Evolutionary conservation across 2,113 vertebrate genomes (phyloP).

Genomic region (Tiliqua scincoides): DNA sequence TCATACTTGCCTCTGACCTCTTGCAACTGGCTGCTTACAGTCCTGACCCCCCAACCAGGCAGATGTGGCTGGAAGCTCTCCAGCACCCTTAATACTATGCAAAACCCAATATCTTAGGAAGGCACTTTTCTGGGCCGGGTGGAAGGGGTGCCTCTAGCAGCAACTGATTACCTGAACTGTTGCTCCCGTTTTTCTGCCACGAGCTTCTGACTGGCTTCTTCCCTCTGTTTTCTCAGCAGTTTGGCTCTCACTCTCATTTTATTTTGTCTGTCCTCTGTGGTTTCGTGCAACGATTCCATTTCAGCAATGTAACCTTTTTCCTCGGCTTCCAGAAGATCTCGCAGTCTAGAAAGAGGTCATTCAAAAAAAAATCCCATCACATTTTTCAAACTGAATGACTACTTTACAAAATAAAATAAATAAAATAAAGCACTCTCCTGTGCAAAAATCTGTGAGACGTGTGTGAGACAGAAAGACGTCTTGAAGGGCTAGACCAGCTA

Average conservation of each 20-base stretch:
- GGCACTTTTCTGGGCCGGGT: not conserved
- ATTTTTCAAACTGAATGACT: not conserved
- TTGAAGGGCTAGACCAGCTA: not conserved
- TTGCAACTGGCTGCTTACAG: no score
- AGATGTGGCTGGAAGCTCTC: no score
- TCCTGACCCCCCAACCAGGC: no score
- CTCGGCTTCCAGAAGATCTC: slow-evolving; percentile 82
- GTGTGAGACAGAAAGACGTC: not conserved
- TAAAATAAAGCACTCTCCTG: not conserved
- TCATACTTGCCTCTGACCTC: no score
- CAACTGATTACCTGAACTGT: slow-evolving; percentile 84
- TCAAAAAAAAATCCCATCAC: no score
- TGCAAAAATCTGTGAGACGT: not conserved
- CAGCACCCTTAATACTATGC: no score
- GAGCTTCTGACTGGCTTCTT: slow-evolving; percentile 80
- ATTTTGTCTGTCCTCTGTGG: slow-evolving; percentile 69
- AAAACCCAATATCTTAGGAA: not conserved
- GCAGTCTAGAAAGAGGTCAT: slow-evolving; percentile 76
- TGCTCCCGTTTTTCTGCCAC: slow-evolving; percentile 87
- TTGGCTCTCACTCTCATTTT: slow-evolving; percentile 80
- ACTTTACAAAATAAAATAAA: no score
- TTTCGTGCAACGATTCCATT: slow-evolving; percentile 78
- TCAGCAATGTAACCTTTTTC: slow-evolving; percentile 79
- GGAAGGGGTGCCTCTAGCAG: no score
- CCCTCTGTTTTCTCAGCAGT: slow-evolving; percentile 79